These are phyloP conservation scores for Enteromius trimaculatus DNA, from an alignment of 2,797 vertebrate genomes.

Conservation along the genomic window DNA sequence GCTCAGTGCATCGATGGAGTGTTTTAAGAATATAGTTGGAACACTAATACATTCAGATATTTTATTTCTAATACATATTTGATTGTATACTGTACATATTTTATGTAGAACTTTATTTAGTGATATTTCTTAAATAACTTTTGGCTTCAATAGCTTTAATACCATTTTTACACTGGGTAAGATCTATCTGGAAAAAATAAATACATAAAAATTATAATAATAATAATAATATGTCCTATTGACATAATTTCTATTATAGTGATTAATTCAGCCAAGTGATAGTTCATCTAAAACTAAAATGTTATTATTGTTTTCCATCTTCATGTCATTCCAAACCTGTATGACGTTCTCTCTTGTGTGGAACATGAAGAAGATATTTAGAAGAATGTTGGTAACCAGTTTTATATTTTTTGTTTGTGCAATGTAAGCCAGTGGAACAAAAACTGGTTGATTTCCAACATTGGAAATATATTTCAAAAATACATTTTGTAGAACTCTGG, in stretches of 20 bases:
- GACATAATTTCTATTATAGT: constrained; percentile 14
- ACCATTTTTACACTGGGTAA: not conserved
- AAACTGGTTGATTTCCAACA: no score
- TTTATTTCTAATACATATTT: not conserved
- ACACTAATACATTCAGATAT: constrained; percentile 33
- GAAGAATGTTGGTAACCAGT: not conserved
- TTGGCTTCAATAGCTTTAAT: constrained; percentile 31
- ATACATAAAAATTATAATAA: no score
- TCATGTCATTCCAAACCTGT: not conserved
- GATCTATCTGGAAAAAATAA: not conserved
- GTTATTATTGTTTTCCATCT: not conserved
- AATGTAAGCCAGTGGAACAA: no score
- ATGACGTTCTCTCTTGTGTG: not conserved
- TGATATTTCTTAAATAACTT: constrained; percentile 33
- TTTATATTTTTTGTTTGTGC: not conserved
- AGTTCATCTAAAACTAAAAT: not conserved
- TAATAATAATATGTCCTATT: not conserved
- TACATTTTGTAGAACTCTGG: no score
- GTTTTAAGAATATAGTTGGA: constrained; percentile 17
- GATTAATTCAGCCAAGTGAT: constrained; percentile 22
- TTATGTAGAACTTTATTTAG: not conserved
- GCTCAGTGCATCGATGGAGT: constrained; percentile 10
- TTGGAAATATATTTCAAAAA: no score
- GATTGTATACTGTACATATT: constrained; percentile 17
- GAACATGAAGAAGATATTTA: not conserved